Conservation (phyloP, 2,888 invertebrate species). For the Plebejus anna region DNA sequence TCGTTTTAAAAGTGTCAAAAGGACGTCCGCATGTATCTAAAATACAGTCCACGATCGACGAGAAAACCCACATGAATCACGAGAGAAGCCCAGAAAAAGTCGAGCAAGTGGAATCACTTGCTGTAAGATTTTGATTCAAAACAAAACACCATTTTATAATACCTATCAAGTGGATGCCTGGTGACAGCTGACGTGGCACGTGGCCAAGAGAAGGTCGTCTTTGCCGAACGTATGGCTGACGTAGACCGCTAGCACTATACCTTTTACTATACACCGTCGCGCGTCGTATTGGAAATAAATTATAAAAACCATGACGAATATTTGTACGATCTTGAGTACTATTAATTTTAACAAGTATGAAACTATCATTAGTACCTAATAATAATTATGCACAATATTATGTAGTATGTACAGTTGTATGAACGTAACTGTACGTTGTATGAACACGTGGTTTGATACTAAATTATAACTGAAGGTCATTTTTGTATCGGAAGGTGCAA, state of each 20-base stretch:
- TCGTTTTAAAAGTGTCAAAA: background rate
- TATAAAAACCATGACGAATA: background rate
- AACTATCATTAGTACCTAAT: background rate
- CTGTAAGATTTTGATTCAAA: conserved; percentile 60
- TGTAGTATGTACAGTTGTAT: background rate
- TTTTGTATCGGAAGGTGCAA: background rate
- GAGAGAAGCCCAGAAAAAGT: conserved; percentile 23
- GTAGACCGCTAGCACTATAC: conserved; percentile 36
- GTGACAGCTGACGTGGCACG: conserved; percentile 69
- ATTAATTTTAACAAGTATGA: background rate
- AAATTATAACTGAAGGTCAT: background rate
- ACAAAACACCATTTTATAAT: conserved; percentile 69
- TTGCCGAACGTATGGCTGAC: conserved; percentile 53
- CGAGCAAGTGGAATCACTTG: conserved; percentile 50
- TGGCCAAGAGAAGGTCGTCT: conserved; percentile 53
- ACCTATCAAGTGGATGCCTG: conserved; percentile 49
- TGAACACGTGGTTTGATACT: background rate
- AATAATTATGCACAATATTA: background rate
- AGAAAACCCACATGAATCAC: conserved; percentile 20
- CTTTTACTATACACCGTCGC: background rate
- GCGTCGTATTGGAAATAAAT: background rate
- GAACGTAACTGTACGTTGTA: background rate
- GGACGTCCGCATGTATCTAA: background rate
- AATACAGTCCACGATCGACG: background rate
- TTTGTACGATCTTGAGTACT: background rate